These are phyloP conservation scores for Amyelois transitella DNA, from an alignment of 1,140 invertebrate genomes.

Conservation along the genomic window DNA sequence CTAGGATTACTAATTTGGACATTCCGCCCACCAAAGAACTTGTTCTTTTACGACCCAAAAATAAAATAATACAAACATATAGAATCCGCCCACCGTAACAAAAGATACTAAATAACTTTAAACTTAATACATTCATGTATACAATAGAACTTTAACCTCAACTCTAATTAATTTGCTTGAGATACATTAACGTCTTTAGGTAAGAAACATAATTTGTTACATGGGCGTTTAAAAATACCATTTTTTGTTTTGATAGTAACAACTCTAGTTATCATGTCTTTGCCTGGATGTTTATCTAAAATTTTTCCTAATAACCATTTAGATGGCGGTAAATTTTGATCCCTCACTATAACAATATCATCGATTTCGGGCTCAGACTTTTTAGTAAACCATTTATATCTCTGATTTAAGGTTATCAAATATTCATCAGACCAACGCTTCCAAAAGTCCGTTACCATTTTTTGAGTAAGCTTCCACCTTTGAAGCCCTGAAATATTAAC, in stretches of 20 bases:
- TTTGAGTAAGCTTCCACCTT: constrained; percentile 5
- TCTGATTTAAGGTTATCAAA: constrained; percentile 5
- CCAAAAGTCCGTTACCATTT: constrained; percentile 9
- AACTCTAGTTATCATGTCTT: constrained; percentile 37
- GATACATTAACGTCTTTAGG: background rate
- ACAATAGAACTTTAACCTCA: background rate
- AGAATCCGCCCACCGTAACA: background rate
- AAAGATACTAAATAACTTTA: too few species aligned
- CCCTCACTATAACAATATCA: constrained; percentile 30
- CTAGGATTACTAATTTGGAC: background rate
- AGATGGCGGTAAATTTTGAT: constrained; percentile 30
- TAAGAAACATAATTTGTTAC: constrained; percentile 12
- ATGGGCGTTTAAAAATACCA: constrained; percentile 16
- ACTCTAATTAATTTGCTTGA: background rate
- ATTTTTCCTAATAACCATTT: constrained; percentile 40
- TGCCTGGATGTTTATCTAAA: constrained; percentile 27
- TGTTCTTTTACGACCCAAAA: background rate
- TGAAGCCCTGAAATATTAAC: background rate
- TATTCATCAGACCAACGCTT: constrained; percentile 5
- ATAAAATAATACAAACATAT: background rate
- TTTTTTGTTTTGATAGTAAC: constrained; percentile 30
- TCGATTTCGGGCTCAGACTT: constrained; percentile 8
- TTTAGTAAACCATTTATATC: constrained; percentile 10
- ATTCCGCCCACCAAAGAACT: constrained; percentile 1
- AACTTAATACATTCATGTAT: too few species aligned